Conservation (phyloP, 2,113 vertebrate species). For the Brienomyrus brachyistius region DNA sequence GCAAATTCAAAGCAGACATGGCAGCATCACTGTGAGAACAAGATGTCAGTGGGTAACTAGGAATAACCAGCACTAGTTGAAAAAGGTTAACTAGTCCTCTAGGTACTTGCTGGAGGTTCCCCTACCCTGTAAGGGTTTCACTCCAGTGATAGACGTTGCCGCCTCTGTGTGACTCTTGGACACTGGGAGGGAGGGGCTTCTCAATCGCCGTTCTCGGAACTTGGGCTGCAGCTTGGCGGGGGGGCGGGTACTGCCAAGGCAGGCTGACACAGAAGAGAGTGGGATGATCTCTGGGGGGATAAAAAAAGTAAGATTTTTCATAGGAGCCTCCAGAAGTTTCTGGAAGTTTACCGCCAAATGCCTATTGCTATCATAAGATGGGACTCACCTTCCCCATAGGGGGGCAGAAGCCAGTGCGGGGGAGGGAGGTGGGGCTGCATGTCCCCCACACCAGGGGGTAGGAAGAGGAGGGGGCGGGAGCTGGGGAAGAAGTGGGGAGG, state of each 20-base stretch:
- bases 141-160: conserved; percentile 14
- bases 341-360: too few relatives aligned
- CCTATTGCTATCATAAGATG: too few relatives aligned
- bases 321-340: not conserved
- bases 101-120: conserved; percentile 36
- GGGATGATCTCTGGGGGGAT: conserved; percentile 69
- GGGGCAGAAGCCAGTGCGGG: conserved; percentile 72
- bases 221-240: conserved; percentile 77
- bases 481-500: conserved; percentile 77
- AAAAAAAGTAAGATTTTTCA: not conserved
- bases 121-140: not conserved
- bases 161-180: conserved; percentile 63
- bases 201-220: conserved; percentile 69
- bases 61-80: not conserved
- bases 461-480: conserved; percentile 75
- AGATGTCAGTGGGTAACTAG: not conserved
- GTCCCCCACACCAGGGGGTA: conserved; percentile 74
- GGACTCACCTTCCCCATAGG: conserved; percentile 75
- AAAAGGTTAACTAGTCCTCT: conserved; percentile 42
- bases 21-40: not conserved
- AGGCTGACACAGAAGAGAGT: conserved; percentile 76
- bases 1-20: not conserved
- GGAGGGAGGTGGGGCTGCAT: conserved; percentile 73
- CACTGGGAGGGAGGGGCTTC: conserved; percentile 69
- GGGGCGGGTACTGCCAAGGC: conserved; percentile 71